Percentiles rank a stretch among this genome's conserved stretches.
Evolutionary conservation across 2,797 vertebrate genomes (phyloP).

Genomic region (Crenuchus spilurus): DNA sequence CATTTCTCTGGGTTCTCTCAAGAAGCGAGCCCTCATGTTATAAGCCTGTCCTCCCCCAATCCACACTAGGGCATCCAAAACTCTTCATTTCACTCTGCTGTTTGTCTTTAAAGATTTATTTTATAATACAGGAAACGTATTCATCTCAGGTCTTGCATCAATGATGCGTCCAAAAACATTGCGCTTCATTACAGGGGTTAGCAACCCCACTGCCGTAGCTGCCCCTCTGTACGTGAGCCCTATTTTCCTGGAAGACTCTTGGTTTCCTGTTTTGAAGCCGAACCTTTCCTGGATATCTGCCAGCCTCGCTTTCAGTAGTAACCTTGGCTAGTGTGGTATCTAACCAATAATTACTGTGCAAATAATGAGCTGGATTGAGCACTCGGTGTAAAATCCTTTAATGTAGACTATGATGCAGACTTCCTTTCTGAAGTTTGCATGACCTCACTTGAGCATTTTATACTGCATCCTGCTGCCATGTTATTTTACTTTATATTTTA

Average conservation of each 20-base stretch:
- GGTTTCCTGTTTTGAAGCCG: constrained; percentile 56
- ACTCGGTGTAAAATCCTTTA: not conserved
- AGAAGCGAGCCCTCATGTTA: not conserved
- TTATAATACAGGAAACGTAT: constrained; percentile 17
- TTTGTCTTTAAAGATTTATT: not conserved
- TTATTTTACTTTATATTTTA: not conserved
- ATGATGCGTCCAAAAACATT: not conserved
- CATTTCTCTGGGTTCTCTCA: not conserved
- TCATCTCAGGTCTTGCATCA: not conserved
- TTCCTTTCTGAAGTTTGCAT: constrained; percentile 9
- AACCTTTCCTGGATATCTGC: constrained; percentile 44
- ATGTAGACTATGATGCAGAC: not conserved
- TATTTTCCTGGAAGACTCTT: constrained; percentile 53
- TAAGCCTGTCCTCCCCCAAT: no score
- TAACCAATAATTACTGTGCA: constrained; percentile 20
- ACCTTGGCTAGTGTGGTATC: constrained; percentile 3
- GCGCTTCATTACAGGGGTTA: not conserved
- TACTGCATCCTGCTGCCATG: not conserved
- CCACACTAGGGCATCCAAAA: no score
- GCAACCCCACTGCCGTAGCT: not conserved
- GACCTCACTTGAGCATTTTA: not conserved
- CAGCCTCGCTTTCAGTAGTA: constrained; percentile 1
- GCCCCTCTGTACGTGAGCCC: constrained; percentile 29
- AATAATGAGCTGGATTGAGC: constrained; percentile 12
- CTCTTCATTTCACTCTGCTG: not conserved